phyloP scores from a whole-genome alignment of 2,113 vertebrate genomes.

The Anhinga anhinga region DNA sequence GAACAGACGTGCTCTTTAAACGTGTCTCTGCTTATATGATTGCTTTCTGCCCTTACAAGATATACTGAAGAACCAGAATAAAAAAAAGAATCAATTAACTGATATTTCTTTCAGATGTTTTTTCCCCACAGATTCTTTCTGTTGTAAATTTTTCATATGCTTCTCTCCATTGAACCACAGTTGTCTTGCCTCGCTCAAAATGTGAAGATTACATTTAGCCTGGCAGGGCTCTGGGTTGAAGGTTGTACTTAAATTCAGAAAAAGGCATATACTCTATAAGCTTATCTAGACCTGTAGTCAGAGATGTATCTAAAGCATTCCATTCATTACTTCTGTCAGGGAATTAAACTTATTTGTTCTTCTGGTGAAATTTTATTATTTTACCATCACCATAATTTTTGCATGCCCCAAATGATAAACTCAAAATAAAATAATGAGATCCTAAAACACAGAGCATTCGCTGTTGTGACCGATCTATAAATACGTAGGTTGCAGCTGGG shows the following conservation, averaged over 20 bases:
- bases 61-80: background rate
- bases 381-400: background rate
- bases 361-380: background rate
- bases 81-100: background rate
- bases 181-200: background rate
- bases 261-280: background rate
- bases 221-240: background rate
- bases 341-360: background rate
- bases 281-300: background rate
- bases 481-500: background rate
- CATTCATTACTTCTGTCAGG: background rate
- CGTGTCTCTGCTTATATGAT: background rate
- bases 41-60: background rate
- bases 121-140: background rate
- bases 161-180: background rate
- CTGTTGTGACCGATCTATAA: background rate
- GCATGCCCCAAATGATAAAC: background rate
- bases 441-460: background rate
- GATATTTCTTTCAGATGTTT: background rate
- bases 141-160: background rate
- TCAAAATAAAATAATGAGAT: background rate
- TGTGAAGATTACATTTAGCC: background rate
- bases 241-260: background rate
- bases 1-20: background rate
- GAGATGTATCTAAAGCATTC: background rate